phyloP scores from a whole-genome alignment of 2,888 invertebrate genomes.

The Aphelenchoides bicaudatus region DNA sequence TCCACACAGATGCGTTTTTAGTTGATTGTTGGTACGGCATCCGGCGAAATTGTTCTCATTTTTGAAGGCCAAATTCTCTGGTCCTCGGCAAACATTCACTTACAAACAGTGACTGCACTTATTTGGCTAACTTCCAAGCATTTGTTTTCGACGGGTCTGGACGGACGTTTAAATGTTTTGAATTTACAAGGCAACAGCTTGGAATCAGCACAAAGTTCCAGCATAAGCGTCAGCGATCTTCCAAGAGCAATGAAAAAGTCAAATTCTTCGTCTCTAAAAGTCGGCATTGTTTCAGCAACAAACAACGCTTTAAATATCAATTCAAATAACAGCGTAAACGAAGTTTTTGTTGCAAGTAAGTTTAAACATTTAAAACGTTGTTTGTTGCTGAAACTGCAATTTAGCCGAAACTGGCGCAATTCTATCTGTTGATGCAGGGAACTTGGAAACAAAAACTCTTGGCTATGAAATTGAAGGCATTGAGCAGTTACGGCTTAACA shows the following conservation, averaged over 20 bases:
- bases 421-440: conserved; percentile 27
- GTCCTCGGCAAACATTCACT: conserved; percentile 28
- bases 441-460: conserved; percentile 20
- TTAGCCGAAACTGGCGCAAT: conserved; percentile 34
- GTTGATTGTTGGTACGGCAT: conserved; percentile 33
- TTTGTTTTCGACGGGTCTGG: conserved; percentile 25
- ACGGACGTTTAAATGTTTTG: conserved; percentile 30
- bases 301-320: too few relatives aligned
- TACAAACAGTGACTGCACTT: conserved; percentile 29
- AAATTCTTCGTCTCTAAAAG: conserved; percentile 18
- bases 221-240: conserved; percentile 27
- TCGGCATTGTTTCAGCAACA: conserved; percentile 29
- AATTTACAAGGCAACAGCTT: conserved; percentile 23
- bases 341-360: conserved; percentile 28
- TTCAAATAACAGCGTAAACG: too few relatives aligned
- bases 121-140: conserved; percentile 31
- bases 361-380: background rate
- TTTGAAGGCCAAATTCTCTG: conserved; percentile 34
- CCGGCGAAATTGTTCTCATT: conserved; percentile 32
- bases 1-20: conserved; percentile 17
- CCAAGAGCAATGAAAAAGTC: conserved; percentile 27
- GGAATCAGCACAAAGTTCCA: conserved; percentile 25
- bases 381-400: background rate
- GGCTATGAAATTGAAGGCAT: conserved; percentile 35
- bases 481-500: conserved; percentile 21